A percentile compares a stretch with the other conserved stretches of the same genome.
Evolutionary conservation across 2,888 invertebrate species (phyloP).

Genomic region (Drosophila macrothrix): DNA sequence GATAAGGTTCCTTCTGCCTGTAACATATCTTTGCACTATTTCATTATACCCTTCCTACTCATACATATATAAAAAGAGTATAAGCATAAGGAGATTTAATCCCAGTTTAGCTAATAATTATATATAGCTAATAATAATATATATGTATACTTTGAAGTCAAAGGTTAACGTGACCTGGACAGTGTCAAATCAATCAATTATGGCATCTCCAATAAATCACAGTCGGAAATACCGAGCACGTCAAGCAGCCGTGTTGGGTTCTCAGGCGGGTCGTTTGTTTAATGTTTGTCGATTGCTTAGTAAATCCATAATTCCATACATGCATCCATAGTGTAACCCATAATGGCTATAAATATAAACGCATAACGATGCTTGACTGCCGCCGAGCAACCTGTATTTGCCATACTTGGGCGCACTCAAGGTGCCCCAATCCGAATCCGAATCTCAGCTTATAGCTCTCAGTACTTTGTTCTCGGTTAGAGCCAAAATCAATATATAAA

Average conservation of each 20-base stretch:
- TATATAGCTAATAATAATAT: background rate
- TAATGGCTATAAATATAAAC: slow-evolving; percentile 64
- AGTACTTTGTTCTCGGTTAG: background rate
- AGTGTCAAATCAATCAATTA: slow-evolving; percentile 69
- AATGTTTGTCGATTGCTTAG: slow-evolving; percentile 38
- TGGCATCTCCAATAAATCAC: slow-evolving; percentile 54
- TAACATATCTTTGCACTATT: background rate
- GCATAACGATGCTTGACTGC: slow-evolving; percentile 31
- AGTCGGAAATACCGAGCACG: slow-evolving; percentile 65
- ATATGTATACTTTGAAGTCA: background rate
- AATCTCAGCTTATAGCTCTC: background rate
- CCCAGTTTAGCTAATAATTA: background rate
- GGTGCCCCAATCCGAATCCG: slow-evolving; percentile 42
- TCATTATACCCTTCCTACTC: background rate
- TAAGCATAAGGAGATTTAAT: background rate
- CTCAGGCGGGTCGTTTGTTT: slow-evolving; percentile 35
- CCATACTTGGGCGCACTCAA: slow-evolving; percentile 73
- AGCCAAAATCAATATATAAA: slow-evolving; percentile 19
- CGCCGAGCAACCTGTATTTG: slow-evolving; percentile 29
- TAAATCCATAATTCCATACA: slow-evolving; percentile 29
- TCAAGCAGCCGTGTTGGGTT: slow-evolving; percentile 54
- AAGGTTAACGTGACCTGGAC: slow-evolving; percentile 18
- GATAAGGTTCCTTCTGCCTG: background rate
- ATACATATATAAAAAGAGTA: too few relatives aligned
- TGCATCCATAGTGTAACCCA: slow-evolving; percentile 32